These are phyloP conservation scores for Coptodon bakossiorum DNA, from an alignment of 2,113 vertebrate genomes.

Conservation along the genomic window DNA sequence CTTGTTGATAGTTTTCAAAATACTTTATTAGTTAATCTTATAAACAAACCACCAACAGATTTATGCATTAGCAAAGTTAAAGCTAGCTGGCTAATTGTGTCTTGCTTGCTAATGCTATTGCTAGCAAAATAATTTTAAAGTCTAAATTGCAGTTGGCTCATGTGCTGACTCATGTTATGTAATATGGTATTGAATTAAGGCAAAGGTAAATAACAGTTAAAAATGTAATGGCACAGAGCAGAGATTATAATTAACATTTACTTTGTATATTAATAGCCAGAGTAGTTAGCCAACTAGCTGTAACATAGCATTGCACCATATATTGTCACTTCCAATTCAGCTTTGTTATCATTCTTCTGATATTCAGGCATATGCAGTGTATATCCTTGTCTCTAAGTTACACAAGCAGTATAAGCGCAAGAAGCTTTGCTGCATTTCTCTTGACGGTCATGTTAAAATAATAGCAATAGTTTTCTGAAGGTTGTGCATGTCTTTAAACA, in stretches of 20 bases:
- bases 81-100: background rate
- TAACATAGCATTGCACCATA: background rate
- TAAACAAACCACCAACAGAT: background rate
- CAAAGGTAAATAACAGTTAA: background rate
- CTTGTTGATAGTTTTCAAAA: fast-evolving
- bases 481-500: background rate
- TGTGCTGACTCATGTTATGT: background rate
- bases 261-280: background rate
- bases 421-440: background rate
- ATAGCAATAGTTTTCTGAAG: background rate
- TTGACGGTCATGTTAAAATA: background rate
- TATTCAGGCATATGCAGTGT: background rate
- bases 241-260: background rate
- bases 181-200: fast-evolving
- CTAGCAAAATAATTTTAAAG: background rate
- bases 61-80: background rate
- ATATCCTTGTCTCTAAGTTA: background rate
- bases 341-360: background rate
- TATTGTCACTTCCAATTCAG: fast-evolving
- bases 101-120: background rate
- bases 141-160: background rate
- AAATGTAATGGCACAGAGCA: background rate
- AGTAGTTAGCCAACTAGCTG: background rate
- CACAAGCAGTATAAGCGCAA: fast-evolving
- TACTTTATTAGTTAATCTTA: background rate